Evolutionary conservation across 2,113 vertebrate genomes (phyloP).

Genomic region (Neotragus moschatus): DNA sequence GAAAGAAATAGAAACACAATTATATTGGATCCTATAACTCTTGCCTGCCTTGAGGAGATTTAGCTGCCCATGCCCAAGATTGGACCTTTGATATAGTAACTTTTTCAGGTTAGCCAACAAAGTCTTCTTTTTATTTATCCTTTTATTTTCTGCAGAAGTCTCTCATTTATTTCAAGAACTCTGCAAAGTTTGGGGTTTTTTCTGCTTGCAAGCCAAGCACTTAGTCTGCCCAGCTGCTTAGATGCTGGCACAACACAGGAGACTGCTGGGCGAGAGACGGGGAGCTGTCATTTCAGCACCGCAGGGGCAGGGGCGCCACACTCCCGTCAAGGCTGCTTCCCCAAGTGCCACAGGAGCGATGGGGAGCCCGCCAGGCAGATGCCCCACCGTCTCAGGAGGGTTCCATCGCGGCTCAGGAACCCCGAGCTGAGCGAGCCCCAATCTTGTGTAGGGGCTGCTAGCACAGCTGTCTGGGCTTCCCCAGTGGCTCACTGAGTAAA

Average conservation of each 20-base stretch:
- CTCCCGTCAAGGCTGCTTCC: accelerated
- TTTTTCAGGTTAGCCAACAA: not conserved
- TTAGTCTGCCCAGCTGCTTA: not conserved
- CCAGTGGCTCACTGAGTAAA: not conserved
- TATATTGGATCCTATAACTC: not conserved
- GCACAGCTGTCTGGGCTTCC: not conserved
- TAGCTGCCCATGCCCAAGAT: not conserved
- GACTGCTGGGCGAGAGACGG: not conserved
- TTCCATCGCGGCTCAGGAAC: accelerated
- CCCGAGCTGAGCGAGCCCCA: not conserved
- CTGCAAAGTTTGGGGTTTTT: not conserved
- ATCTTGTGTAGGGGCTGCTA: not conserved
- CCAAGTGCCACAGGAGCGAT: accelerated
- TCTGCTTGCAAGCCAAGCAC: not conserved
- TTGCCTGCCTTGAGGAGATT: not conserved
- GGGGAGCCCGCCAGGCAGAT: no score
- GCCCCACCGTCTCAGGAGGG: not conserved
- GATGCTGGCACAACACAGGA: not conserved
- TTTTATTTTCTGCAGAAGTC: not conserved
- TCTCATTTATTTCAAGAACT: not conserved
- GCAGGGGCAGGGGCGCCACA: accelerated
- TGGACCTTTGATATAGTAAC: not conserved
- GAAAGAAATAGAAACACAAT: not conserved
- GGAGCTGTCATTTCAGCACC: not conserved
- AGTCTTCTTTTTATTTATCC: no score